Evolutionary conservation across 2,113 vertebrate species (phyloP).

Genomic region (Melospiza georgiana): DNA sequence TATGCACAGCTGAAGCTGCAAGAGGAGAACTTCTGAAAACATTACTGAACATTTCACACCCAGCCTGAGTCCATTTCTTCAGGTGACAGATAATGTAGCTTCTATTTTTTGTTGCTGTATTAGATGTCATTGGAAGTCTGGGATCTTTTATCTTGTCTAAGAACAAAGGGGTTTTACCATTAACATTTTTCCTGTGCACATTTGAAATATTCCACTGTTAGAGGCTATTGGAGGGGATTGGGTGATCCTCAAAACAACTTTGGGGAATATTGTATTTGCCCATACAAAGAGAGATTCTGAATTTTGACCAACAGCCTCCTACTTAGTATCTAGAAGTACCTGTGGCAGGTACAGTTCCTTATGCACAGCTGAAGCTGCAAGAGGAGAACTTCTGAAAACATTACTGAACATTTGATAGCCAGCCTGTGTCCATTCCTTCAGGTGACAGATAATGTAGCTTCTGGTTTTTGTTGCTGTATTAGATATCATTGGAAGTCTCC

Average conservation of each 20-base stretch:
- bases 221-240: fast-evolving
- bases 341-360: not conserved
- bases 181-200: not conserved
- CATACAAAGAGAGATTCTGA: not conserved
- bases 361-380: not conserved
- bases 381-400: not conserved
- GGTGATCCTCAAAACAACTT: not conserved
- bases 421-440: not conserved
- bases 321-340: no score
- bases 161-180: not conserved
- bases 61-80: not conserved
- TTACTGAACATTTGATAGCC: not conserved
- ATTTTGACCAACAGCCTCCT: not conserved
- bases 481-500: not conserved
- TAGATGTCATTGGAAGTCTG: not conserved
- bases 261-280: not conserved
- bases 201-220: not conserved
- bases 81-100: not conserved
- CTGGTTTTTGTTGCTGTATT: not conserved
- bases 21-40: not conserved
- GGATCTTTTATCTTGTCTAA: not conserved
- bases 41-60: not conserved
- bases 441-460: not conserved
- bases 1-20: not conserved
- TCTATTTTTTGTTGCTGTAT: not conserved